Evolutionary conservation across 2,797 vertebrate species (phyloP).

Genomic region (Chelon auratus): DNA sequence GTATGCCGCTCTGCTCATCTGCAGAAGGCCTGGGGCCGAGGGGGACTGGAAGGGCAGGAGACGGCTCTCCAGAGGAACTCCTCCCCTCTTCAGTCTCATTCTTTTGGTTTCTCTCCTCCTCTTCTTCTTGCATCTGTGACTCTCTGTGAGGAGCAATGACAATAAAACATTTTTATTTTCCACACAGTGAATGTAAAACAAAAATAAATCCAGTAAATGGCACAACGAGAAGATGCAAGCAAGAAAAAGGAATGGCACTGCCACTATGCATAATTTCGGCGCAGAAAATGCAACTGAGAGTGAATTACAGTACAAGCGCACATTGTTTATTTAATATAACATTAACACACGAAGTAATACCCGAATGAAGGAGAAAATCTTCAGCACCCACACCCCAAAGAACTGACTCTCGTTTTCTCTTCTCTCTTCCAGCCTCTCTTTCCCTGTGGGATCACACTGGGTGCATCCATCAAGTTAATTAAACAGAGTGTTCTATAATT

Average conservation of each 20-base stretch:
- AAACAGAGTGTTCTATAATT: slow-evolving; percentile 81
- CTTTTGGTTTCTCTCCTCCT: slow-evolving; percentile 29
- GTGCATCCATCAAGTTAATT: slow-evolving; percentile 82
- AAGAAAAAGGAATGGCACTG: neutral
- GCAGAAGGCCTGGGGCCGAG: slow-evolving; percentile 5
- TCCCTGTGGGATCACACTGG: slow-evolving; percentile 70
- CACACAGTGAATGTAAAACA: slow-evolving; percentile 4
- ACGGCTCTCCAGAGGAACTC: slow-evolving; percentile 16
- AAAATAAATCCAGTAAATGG: neutral
- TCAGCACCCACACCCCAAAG: slow-evolving; percentile 40
- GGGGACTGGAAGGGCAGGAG: slow-evolving; percentile 1
- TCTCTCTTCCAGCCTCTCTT: slow-evolving; percentile 51
- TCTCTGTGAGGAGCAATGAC: slow-evolving; percentile 34
- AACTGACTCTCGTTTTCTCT: slow-evolving; percentile 53
- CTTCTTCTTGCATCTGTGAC: slow-evolving; percentile 21
- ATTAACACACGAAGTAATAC: slow-evolving; percentile 36
- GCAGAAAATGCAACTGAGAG: neutral
- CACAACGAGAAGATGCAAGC: neutral
- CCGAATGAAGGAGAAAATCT: slow-evolving; percentile 33
- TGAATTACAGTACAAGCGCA: slow-evolving; percentile 12
- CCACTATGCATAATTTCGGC: neutral
- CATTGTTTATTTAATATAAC: slow-evolving; percentile 19
- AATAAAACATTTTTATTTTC: slow-evolving; percentile 20
- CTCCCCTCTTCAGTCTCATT: slow-evolving; percentile 14
- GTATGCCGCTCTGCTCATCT: slow-evolving; percentile 26